Base-by-base conservation (phyloP, 2,113 vertebrate genomes). In the Canis aureus region DNA sequence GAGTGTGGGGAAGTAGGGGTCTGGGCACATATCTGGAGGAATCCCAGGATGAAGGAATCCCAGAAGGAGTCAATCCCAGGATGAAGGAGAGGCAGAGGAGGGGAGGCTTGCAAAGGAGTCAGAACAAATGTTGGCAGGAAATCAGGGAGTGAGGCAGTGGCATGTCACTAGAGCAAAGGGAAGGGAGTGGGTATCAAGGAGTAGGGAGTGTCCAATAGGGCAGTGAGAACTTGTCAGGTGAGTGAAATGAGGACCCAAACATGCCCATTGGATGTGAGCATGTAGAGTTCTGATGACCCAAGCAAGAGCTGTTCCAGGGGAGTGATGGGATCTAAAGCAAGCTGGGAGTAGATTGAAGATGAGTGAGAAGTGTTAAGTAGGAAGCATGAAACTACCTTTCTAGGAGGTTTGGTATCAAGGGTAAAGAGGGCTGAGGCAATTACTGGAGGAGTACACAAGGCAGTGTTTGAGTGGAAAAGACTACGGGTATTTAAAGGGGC, bases 371-470 rank as follows among this genome's bases (percentile, higher is more conserved):
- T 85, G 1, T 35, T 35, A 71, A 89, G 69, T 15, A 88, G 38
- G 43, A 94, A 83, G 22, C 1, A 35, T 11, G 13, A 66, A 86
- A 9, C 16, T 53, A 97, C 0, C 35, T 92, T 85, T 94, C 64
- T 49, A 27, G 53, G 29, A 95, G 78, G 16, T 76, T 97, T 96
- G 62, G 32, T 16, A 87, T 93, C 69, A 97, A 90, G 53, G 62
- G 10, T 87, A 91, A 55, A 67, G 53, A 79, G 62, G 20, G 60
- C 73, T 35, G 59, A 96, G 51, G 23, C 8, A 23, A 53, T 74
- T 23, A 13, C 62, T 32, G 2, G 22, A 74, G 12, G 25, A n/a
- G n/a, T 64, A 53, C 35, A 53, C 12, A 17, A 84, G 67, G 23
- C 35, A n/a, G 32, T 32, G 93, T 95, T 76, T n/a, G 78, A 94